Conservation (phyloP, 1,140 invertebrate genomes). For the Radopholus similis region DNA sequence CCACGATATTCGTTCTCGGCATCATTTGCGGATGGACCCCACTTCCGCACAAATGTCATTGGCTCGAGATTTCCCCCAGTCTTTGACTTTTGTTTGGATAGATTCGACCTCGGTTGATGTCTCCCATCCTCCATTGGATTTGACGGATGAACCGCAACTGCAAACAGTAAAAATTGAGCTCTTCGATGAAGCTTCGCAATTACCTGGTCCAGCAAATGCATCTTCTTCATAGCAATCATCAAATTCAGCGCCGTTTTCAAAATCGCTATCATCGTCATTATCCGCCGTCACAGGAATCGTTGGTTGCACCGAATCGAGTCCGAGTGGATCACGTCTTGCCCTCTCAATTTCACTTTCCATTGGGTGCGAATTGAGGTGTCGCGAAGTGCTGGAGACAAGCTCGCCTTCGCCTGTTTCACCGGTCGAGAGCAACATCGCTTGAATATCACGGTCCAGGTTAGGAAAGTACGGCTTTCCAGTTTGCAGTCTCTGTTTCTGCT, state of each 20-base stretch:
- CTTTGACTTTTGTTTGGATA: too few relatives aligned
- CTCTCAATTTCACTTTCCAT: not conserved
- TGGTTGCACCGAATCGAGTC: not conserved
- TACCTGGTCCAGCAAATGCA: too few relatives aligned
- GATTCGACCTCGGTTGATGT: not conserved
- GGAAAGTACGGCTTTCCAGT: not conserved
- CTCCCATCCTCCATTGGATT: not conserved
- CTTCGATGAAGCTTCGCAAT: not conserved
- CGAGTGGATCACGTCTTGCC: not conserved
- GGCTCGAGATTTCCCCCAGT: too few relatives aligned
- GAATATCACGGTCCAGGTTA: not conserved
- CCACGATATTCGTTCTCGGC: too few relatives aligned
- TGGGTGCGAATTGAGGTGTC: not conserved
- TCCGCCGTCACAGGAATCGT: not conserved
- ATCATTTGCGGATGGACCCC: too few relatives aligned
- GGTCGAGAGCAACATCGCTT: not conserved
- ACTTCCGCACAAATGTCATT: too few relatives aligned
- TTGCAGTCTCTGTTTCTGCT: not conserved
- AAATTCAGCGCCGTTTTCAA: not conserved
- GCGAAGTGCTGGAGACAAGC: not conserved
- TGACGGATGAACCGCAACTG: not conserved
- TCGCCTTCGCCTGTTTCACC: too few relatives aligned
- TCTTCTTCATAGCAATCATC: too few relatives aligned
- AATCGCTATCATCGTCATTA: not conserved
- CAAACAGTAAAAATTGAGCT: not conserved